Evolutionary conservation across 2,888 invertebrate genomes (phyloP).

Genomic region (Perdita meconis): DNA sequence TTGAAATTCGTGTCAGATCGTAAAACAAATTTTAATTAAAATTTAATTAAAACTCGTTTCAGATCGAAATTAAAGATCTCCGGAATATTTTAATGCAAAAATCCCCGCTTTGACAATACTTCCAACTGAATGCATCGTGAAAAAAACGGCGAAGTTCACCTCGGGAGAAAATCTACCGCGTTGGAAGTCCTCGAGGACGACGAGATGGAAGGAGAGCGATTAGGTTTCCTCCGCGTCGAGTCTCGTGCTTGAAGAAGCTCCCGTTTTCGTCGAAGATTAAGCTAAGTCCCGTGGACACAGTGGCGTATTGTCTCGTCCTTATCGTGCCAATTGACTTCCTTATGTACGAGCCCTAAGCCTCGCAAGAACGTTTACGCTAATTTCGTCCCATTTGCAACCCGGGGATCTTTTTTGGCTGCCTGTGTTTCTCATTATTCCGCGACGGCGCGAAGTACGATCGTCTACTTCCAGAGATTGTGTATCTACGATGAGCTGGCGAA

Average conservation of each 20-base stretch:
- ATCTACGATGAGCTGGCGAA: not conserved
- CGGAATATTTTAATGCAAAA: too few species aligned
- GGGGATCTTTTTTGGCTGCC: not conserved
- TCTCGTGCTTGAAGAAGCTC: constrained; percentile 70
- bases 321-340: constrained; percentile 76
- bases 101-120: too few species aligned
- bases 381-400: constrained; percentile 21
- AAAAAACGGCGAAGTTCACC: too few species aligned
- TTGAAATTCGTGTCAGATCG: constrained; percentile 1
- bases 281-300: constrained; percentile 77
- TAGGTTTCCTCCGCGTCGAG: constrained; percentile 32
- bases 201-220: constrained; percentile 17
- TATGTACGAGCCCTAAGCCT: constrained; percentile 36
- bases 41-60: not conserved
- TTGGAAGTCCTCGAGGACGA: not conserved
- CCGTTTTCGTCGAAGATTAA: constrained; percentile 75
- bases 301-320: constrained; percentile 77
- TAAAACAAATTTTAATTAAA: not conserved
- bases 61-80: too few species aligned
- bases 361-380: constrained; percentile 45
- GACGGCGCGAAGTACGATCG: constrained; percentile 7
- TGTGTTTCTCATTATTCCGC: constrained; percentile 19
- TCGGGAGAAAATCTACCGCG: too few species aligned
- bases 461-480: not conserved
- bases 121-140: too few species aligned